These are phyloP conservation scores for Muscina levida DNA, from an alignment of 2,888 invertebrate genomes.

Conservation along the genomic window DNA sequence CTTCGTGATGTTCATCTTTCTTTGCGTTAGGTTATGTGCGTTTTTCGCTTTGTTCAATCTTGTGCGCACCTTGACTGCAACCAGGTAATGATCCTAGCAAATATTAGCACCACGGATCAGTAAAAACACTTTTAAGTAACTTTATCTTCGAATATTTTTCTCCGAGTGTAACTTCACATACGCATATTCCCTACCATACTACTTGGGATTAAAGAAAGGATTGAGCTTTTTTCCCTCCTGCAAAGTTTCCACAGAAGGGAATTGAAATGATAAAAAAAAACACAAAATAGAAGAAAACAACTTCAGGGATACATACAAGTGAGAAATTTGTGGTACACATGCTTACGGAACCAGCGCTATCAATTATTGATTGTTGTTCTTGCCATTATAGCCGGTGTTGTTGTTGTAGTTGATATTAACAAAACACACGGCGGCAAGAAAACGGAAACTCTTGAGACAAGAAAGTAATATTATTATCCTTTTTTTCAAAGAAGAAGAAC, in stretches of 20 bases:
- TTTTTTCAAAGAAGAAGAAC: neutral
- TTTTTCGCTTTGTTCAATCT: too few species aligned
- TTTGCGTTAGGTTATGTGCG: too few species aligned
- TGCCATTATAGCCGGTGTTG: conserved; percentile 25
- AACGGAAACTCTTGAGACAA: conserved; percentile 58
- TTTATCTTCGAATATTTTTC: too few species aligned
- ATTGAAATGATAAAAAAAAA: conserved; percentile 50
- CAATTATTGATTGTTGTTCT: conserved; percentile 35
- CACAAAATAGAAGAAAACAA: too few species aligned
- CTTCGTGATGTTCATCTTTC: too few species aligned
- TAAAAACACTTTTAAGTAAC: too few species aligned
- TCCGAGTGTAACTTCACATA: conserved; percentile 11
- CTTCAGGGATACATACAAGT: conserved; percentile 6
- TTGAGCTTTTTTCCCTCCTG: conserved; percentile 43
- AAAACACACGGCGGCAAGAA: conserved; percentile 40
- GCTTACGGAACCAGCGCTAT: conserved; percentile 6
- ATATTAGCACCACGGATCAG: too few species aligned
- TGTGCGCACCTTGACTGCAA: too few species aligned
- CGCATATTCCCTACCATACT: too few species aligned
- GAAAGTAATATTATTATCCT: conserved; percentile 60
- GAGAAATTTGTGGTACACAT: conserved; percentile 50
- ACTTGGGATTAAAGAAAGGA: conserved; percentile 33
- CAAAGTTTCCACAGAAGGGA: conserved; percentile 35
- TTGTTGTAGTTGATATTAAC: conserved; percentile 46
- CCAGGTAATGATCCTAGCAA: too few species aligned